Conservation (phyloP, 2,113 vertebrate genomes). For the Sula dactylatra region DNA sequence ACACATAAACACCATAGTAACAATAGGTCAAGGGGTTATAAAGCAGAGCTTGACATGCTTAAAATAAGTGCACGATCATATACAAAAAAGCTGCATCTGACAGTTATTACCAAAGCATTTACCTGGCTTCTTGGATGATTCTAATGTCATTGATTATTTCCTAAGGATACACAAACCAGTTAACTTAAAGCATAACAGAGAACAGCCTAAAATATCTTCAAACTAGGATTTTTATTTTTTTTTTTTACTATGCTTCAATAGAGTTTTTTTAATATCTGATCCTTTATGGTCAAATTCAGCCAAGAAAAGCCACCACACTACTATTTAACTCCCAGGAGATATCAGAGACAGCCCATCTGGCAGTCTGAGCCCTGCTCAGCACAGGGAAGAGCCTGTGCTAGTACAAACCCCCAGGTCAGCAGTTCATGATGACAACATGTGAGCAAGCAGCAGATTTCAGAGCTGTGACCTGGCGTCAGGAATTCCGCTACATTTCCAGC, state of each 20-base stretch:
- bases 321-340: background rate
- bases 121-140: background rate
- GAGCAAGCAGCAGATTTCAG: background rate
- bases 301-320: background rate
- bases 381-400: too few relatives aligned
- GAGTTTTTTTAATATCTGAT: background rate
- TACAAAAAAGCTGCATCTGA: background rate
- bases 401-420: background rate
- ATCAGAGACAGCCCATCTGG: background rate
- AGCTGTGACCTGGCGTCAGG: background rate
- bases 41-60: background rate
- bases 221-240: background rate
- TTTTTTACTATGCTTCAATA: background rate
- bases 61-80: background rate
- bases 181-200: background rate
- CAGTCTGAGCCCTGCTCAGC: background rate
- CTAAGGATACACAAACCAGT: background rate
- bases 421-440: fast-evolving
- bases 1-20: background rate
- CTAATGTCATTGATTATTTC: background rate
- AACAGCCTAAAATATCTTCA: background rate
- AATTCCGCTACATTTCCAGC: background rate
- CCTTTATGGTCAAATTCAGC: background rate
- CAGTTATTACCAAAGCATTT: background rate
- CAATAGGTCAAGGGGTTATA: background rate